These are phyloP conservation scores for Heterohyrax brucei DNA, from an alignment of 2,797 vertebrate genomes.

Conservation along the genomic window DNA sequence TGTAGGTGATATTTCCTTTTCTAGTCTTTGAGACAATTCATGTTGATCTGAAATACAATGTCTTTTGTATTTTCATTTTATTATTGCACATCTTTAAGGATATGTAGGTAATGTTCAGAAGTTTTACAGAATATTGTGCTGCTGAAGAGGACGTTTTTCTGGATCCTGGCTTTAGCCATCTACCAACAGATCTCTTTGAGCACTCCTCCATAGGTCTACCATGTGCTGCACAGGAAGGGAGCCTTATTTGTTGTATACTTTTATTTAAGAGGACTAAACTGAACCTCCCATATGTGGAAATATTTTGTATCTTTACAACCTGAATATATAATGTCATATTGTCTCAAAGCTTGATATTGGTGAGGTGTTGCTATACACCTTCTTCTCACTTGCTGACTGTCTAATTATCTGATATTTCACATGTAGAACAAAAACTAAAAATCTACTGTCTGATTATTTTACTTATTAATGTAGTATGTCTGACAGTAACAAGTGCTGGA, in stretches of 20 bases:
- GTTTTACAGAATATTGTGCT: slow-evolving; percentile 31
- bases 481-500: no score
- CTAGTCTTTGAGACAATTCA: slow-evolving; percentile 1
- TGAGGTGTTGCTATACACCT: neutral
- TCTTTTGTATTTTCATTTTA: neutral
- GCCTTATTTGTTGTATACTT: neutral
- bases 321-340: neutral
- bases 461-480: no score
- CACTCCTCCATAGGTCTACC: fast-evolving
- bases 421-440: no score
- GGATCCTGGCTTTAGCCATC: neutral
- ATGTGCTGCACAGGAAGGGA: neutral
- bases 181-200: neutral
- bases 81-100: slow-evolving; percentile 10
- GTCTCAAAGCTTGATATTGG: neutral
- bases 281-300: neutral
- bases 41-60: neutral
- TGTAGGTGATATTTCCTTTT: neutral
- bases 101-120: neutral
- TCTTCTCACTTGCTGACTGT: no score
- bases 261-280: neutral
- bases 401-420: no score
- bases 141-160: neutral
- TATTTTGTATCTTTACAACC: neutral
- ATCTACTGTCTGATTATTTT: no score